Evolutionary conservation across 2,797 vertebrate genomes (phyloP), one percentile per base, ranked within the genome.

Genomic region (Diceros bicornis): DNA sequence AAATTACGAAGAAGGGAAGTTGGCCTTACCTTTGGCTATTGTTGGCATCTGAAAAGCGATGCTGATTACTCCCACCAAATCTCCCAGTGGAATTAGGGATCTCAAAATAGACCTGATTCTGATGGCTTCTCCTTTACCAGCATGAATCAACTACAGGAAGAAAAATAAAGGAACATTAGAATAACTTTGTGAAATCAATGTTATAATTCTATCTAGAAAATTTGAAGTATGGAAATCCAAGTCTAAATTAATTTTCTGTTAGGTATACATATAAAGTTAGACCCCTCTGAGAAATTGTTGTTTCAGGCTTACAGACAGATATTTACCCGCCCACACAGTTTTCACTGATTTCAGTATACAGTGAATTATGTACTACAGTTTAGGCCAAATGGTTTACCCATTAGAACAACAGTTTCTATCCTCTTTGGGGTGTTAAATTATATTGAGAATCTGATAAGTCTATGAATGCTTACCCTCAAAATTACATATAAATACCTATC

Each of bases 11-110:
- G 32, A 2, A 4, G 7, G 71, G 79, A 94, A 66, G 0, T 0
- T 17, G 81, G 82, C 71, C 98, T 98, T 97, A 99, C 99, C 99
- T 99, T 99, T 99, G 52, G 99, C 99, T 86, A 99, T 98, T 7
- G 99, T 99, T 59, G 99, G 99, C 99, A 99, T 99, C 59, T 99
- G 99, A 97, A 99, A 99, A 14, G 99, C 99, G 86, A 99, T 99
- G 97, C 99, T 99, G 98, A 99, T 99, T 79, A 99, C 99, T 14
- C 99, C 99, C 96, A 99, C 99, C 97, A 99, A 99, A 97, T 99
- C 99, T 98, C 99, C 99, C 10, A 99, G 98, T 1, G 99, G 99
- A 98, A 99, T 99, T 34, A 99, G 98, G 83, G 99, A 99, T 91
- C 99, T 99, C 62, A 99, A 98, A 98, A 99, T 99, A 79, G 99